Conservation (phyloP, 1,140 invertebrate species). For the Temnothorax longispinosus region DNA sequence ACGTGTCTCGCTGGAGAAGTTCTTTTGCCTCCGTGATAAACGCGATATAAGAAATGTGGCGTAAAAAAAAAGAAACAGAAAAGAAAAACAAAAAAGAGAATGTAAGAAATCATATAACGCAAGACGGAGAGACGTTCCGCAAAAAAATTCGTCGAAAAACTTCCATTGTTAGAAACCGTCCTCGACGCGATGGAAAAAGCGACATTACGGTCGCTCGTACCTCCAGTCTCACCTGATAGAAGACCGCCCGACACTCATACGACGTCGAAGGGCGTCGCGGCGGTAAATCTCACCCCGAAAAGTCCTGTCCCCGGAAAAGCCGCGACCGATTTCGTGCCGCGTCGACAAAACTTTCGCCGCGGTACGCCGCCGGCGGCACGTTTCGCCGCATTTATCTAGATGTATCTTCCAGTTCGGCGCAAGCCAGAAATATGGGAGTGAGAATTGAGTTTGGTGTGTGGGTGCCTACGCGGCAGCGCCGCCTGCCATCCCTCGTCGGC, state of each 20-base stretch:
- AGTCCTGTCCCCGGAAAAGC: constrained; percentile 38
- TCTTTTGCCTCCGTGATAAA: constrained; percentile 21
- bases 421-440: constrained; percentile 76
- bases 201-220: constrained; percentile 48
- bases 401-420: constrained; percentile 79
- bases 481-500: background rate
- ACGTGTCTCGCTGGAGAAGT: background rate
- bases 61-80: background rate
- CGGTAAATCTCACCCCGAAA: constrained; percentile 72
- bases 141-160: constrained; percentile 36
- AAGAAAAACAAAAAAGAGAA: background rate
- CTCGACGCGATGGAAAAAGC: constrained; percentile 36
- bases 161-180: constrained; percentile 13
- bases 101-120: constrained; percentile 12
- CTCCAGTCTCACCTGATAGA: constrained; percentile 52
- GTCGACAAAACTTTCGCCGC: constrained; percentile 70
- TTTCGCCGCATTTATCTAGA: constrained; percentile 82
- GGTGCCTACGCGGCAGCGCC: constrained; percentile 20
- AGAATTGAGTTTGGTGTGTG: constrained; percentile 75
- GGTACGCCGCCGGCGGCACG: constrained; percentile 69
- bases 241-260: constrained; percentile 36
- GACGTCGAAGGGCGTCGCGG: constrained; percentile 57
- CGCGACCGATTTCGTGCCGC: constrained; percentile 1
- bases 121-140: background rate
- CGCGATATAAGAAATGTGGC: constrained; percentile 6